Percentiles rank a stretch among this genome's conserved stretches.
Conservation (phyloP, 2,888 invertebrate species). For the Nymphalis polychloros region DNA sequence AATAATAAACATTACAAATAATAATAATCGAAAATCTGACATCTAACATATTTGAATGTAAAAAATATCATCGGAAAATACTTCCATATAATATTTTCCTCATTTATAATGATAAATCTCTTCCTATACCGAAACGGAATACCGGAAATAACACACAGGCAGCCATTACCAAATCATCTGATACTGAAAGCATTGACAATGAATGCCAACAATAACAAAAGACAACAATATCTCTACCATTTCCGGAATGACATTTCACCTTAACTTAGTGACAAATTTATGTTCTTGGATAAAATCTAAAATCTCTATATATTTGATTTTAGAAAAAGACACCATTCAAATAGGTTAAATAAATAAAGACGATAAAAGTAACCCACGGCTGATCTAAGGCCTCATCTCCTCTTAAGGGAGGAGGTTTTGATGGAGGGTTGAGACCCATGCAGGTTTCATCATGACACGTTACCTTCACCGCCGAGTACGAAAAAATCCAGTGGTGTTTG, state of each 20-base stretch:
- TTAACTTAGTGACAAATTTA: conserved; percentile 16
- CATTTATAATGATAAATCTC: conserved; percentile 6
- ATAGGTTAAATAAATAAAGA: too few relatives aligned
- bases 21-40: not conserved
- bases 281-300: not conserved
- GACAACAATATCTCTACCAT: conserved; percentile 30
- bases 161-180: conserved; percentile 25
- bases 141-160: conserved; percentile 14
- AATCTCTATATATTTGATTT: too few relatives aligned
- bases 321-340: too few relatives aligned
- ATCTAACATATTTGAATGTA: not conserved
- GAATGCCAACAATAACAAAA: conserved; percentile 27
- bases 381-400: too few relatives aligned
- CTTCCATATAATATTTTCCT: not conserved
- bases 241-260: conserved; percentile 28
- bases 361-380: too few relatives aligned
- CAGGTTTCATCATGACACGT: too few relatives aligned
- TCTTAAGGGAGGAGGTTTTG: too few relatives aligned
- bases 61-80: not conserved
- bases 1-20: not conserved
- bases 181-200: conserved; percentile 24
- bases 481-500: too few relatives aligned
- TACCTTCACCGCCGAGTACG: too few relatives aligned
- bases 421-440: too few relatives aligned
- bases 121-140: conserved; percentile 2